Percentiles rank a stretch among this genome's conserved stretches.
Conservation (phyloP, 1,140 invertebrate genomes). For the Drosophila sp. region DNA sequence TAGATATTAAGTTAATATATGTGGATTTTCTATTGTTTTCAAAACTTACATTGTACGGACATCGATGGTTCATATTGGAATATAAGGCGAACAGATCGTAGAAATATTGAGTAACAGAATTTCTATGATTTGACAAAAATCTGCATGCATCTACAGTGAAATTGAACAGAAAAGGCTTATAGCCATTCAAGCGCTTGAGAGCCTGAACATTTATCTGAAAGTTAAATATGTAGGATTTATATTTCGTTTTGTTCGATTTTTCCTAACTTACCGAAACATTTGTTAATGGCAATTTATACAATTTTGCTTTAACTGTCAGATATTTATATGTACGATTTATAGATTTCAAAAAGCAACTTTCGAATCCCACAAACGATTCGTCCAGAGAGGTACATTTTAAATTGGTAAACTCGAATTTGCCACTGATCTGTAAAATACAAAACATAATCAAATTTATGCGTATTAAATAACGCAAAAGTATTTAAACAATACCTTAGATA, state of each 20-base stretch:
- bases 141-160: constrained; percentile 20
- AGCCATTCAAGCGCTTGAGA: constrained; percentile 23
- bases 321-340: constrained; percentile 39
- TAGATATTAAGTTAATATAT: background rate
- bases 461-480: no score
- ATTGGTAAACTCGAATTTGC: constrained; percentile 34
- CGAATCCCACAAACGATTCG: background rate
- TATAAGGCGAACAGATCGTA: constrained; percentile 8
- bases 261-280: background rate
- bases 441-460: no score
- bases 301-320: background rate
- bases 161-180: constrained; percentile 33
- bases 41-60: constrained; percentile 33
- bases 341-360: constrained; percentile 32
- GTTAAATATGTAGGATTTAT: background rate
- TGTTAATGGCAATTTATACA: background rate
- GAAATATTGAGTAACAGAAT: constrained; percentile 5
- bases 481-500: background rate
- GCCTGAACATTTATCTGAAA: constrained; percentile 14
- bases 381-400: constrained; percentile 18
- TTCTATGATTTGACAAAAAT: background rate
- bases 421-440: background rate
- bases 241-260: background rate
- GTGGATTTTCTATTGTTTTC: background rate
- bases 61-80: constrained; percentile 28